Evolutionary conservation across 2,888 invertebrate species (phyloP), one percentile per base, ranked within the genome.

Genomic region (Pachliopta kotzebuea): DNA sequence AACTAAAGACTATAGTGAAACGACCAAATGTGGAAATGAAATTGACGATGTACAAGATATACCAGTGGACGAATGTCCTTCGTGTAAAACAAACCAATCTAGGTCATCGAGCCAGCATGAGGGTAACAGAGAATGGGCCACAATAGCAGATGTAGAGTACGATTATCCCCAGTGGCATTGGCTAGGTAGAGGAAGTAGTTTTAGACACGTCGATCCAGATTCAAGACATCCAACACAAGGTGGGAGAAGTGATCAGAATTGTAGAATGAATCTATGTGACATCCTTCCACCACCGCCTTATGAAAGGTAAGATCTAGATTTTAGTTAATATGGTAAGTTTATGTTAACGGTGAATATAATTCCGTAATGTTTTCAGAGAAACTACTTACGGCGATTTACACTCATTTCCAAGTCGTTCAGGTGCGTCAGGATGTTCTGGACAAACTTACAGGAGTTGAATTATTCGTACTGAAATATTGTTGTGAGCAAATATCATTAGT

Each of bases 121-220:
- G 57, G 88, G 76, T 9, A 84, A 84, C 67, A 88, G 86, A 74
- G 90, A 90, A 67, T 91, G 91, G 91, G 84, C 87, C 26, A 73
- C 72, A 8, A 83, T 89, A 72, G 80, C 88, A 20, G 90, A 90
- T 70, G 89, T 88, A 21, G 90, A 91, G 68, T 91, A 91, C 62
- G 91, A 91, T 74, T 91, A 91, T 70, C 90, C 91, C 17, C 91
- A 90, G 68, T 91, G 91, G 91, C 89, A 91, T 74, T 91, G 90
- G 91, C 71, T 91, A 65, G 88, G 85, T 20, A 83, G 88, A 72
- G 88, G 90, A 66, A 90, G 89, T 71, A 90, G 84, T 73, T 91
- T 91, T 76, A 84, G 90, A 70, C 86, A 88, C 59, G 80, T 80
- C 62, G 80, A 76, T 60, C 84, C 80, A 72, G 86, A 85, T 66